phyloP scores from a whole-genome alignment of 2,797 vertebrate genomes.

The Peromyscus melanophrys region DNA sequence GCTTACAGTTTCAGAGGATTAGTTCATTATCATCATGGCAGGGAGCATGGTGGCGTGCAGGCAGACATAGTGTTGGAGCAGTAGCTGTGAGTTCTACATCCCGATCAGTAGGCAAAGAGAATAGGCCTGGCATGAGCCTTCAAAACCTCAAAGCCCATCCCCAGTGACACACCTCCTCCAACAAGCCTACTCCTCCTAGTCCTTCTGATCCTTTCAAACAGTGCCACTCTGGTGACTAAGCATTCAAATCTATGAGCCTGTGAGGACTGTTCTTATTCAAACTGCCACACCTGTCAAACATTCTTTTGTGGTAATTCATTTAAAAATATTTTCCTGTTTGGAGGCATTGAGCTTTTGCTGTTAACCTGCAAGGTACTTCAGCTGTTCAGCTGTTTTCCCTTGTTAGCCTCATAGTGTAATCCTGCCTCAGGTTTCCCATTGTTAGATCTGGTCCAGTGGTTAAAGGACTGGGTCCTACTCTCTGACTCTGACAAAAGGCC shows the following conservation, averaged over 20 bases:
- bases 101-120: neutral
- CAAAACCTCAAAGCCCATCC: neutral
- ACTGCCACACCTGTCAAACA: neutral
- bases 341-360: conserved; percentile 9
- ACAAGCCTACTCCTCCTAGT: neutral
- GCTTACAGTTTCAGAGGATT: neutral
- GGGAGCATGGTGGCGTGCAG: neutral
- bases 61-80: neutral
- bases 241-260: neutral
- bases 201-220: neutral
- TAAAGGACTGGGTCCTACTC: neutral
- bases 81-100: neutral
- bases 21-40: neutral
- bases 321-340: neutral
- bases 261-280: neutral
- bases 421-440: neutral
- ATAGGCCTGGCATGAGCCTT: neutral
- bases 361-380: neutral
- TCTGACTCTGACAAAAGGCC: neutral
- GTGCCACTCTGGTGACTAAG: neutral
- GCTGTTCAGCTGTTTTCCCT: neutral
- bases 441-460: neutral
- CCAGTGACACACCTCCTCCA: neutral
- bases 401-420: neutral
- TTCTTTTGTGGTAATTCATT: conserved; percentile 23